These are phyloP conservation scores for Theristicus caerulescens DNA, from an alignment of 2,113 vertebrate genomes.

Conservation along the genomic window DNA sequence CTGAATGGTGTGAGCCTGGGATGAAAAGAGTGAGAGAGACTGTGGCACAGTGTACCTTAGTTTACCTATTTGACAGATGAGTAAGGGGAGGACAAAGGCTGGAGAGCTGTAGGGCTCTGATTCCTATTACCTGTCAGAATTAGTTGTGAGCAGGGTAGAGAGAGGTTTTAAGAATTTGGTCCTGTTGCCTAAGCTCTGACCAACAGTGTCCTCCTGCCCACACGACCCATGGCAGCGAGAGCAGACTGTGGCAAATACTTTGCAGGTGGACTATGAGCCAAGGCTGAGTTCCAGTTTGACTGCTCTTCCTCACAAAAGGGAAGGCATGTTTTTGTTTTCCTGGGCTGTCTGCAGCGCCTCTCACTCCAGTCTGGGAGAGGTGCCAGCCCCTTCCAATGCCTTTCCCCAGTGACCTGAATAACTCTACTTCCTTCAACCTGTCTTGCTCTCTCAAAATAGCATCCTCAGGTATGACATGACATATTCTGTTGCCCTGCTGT, in stretches of 20 bases:
- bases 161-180: background rate
- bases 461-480: slow-evolving; percentile 33
- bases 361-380: slow-evolving; percentile 27
- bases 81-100: background rate
- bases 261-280: slow-evolving; percentile 7
- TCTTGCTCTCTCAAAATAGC: slow-evolving; percentile 38
- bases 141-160: background rate
- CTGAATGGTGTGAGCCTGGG: background rate
- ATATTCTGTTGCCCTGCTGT: background rate
- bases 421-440: slow-evolving; percentile 36
- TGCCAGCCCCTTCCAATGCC: background rate
- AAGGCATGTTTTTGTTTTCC: slow-evolving; percentile 47
- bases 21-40: background rate
- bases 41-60: background rate
- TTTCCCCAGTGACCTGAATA: slow-evolving; percentile 29
- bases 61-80: background rate
- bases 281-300: slow-evolving; percentile 6
- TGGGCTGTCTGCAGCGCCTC: slow-evolving; percentile 14
- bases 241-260: background rate
- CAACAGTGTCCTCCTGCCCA: background rate
- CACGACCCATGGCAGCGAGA: rapidly evolving
- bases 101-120: background rate
- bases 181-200: background rate
- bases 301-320: background rate
- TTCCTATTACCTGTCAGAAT: background rate